Conservation (phyloP, 2,797 vertebrate species). For the Orestias chungarensis region DNA sequence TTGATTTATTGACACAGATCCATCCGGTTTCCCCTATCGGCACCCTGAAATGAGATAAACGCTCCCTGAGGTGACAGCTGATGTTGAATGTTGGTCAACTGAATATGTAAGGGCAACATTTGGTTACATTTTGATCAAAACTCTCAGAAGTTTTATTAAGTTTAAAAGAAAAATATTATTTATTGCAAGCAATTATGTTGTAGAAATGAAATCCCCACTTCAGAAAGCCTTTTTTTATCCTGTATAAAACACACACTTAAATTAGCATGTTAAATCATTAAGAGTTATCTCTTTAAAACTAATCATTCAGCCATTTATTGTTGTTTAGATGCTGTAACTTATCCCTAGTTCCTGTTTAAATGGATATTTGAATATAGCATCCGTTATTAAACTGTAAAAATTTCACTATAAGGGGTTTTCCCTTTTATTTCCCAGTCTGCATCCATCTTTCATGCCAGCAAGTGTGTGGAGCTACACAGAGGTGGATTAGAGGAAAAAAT, state of each 20-base stretch:
- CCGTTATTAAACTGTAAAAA: neutral
- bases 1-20: conserved; percentile 13
- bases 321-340: neutral
- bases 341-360: neutral
- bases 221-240: too few species aligned
- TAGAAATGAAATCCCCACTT: too few species aligned
- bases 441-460: conserved; percentile 15
- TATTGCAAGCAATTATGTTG: too few species aligned
- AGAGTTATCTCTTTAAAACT: too few species aligned
- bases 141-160: too few species aligned
- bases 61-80: neutral
- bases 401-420: neutral
- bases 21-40: neutral
- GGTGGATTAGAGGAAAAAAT: conserved; percentile 22
- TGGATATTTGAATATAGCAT: neutral
- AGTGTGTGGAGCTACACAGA: conserved; percentile 25
- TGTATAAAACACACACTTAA: too few species aligned
- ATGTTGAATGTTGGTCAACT: neutral
- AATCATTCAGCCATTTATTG: too few species aligned
- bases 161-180: too few species aligned
- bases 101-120: neutral
- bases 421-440: neutral
- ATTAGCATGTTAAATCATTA: too few species aligned
- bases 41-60: conserved; percentile 1
- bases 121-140: neutral